Percentiles rank a stretch among this genome's conserved stretches.
Conservation (phyloP, 2,888 invertebrate genomes). For the Ceraclea dissimilis region DNA sequence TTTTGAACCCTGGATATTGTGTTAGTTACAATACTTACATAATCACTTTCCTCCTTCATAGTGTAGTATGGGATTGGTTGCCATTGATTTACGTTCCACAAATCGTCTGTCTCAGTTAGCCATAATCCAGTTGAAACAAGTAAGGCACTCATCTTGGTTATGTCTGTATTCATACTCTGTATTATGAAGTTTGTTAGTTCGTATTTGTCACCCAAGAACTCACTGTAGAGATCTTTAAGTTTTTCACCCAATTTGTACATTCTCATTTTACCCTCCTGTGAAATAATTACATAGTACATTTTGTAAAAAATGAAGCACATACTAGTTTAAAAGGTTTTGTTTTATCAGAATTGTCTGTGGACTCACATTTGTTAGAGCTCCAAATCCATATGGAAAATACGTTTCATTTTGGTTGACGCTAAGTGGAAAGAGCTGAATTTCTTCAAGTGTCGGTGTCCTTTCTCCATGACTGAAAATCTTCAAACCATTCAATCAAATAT, state of each 20-base stretch:
- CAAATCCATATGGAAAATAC: conserved; percentile 58
- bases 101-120: conserved; percentile 46
- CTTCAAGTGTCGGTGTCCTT: conserved; percentile 55
- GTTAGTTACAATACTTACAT: conserved; percentile 32
- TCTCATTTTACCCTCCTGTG: conserved; percentile 48
- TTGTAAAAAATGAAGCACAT: no score
- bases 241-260: conserved; percentile 50
- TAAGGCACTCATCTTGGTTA: conserved; percentile 68
- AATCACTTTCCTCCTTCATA: conserved; percentile 37
- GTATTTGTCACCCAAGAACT: conserved; percentile 45
- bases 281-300: not conserved
- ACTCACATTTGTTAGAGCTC: conserved; percentile 58
- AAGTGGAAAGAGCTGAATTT: conserved; percentile 50
- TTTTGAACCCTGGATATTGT: no score
- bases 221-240: conserved; percentile 46
- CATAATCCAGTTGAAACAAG: conserved; percentile 64
- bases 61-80: conserved; percentile 57
- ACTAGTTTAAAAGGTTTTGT: no score
- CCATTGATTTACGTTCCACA: conserved; percentile 48
- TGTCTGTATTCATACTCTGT: conserved; percentile 61
- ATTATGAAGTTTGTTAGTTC: conserved; percentile 39
- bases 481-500: not conserved
- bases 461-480: conserved; percentile 68
- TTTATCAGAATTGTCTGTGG: not conserved
- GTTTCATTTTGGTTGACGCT: conserved; percentile 50